Evolutionary conservation across 2,888 invertebrate species (phyloP), one percentile per base, ranked within the genome.

Genomic region (Drosophila anceps): DNA sequence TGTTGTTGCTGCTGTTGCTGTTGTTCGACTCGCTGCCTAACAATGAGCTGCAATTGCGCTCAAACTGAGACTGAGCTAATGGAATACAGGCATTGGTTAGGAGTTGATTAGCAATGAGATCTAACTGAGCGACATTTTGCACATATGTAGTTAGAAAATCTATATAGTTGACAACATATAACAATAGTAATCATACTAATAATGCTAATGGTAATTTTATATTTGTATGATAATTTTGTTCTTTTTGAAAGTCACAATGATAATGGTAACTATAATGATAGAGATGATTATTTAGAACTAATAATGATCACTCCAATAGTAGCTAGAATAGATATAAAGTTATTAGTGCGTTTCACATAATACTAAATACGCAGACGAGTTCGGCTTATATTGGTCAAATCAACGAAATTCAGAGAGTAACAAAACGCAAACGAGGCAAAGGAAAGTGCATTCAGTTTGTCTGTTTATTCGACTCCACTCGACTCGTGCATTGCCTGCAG

Each of bases 21-120:
- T 15, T 48, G 48, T 6, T 48, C 72, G 39, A 39, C 57, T 55
- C 35, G 20, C 43, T 31, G 51, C 44, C 55, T 44, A 75, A 84
- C 82, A 87, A 87, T 87, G 72, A 76, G 73, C 69, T 73, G 84
- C 86, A 83, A 83, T 82, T 81, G 82, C 43, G 31, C 71, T 53
- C 58, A 69, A 55, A 18, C 51, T 27, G 44, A 61, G 20, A 39
- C 44, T 57, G 46, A 27, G 60, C 85, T 84, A 86, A 86, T 86
- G 82, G 74, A 75, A 46, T 39, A 58, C 62, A 55, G 54, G 61
- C 68, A 65, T 67, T 48, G 65, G 54, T 35, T 41, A 35, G 5
- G 43, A 59, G 61, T 50, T 58, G 82, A 84, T 84, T 84, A 37
- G 37, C 37, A 68, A 67, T 64, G 54, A 74, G 75, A 69, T 65